Percentiles rank a stretch among this genome's conserved stretches.
Conservation (phyloP, 2,113 vertebrate species). For the Ctenomys sociabilis region DNA sequence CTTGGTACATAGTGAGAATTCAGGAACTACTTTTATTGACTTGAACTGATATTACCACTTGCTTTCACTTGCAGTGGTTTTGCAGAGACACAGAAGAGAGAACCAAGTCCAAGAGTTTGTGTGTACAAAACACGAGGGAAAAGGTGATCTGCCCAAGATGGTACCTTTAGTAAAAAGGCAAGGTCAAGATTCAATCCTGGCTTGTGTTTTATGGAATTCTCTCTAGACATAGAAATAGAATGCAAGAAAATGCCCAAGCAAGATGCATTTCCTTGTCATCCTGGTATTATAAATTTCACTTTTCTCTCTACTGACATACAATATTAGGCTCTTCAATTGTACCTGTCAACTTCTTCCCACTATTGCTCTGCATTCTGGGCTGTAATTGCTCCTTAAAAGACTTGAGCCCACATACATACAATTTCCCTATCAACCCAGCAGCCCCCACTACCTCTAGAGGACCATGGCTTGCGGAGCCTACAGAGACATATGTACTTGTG, state of each 20-base stretch:
- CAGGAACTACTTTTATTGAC: neutral
- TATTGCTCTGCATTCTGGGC: constrained; percentile 44
- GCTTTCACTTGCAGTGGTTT: constrained; percentile 18
- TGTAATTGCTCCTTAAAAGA: constrained; percentile 78
- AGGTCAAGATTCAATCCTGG: neutral
- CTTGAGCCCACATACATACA: constrained; percentile 63
- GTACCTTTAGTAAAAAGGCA: neutral
- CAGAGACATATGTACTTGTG: constrained; percentile 19
- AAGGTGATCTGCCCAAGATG: neutral
- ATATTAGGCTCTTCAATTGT: constrained; percentile 81
- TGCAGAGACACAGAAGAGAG: neutral
- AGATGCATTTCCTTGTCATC: neutral
- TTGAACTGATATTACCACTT: neutral
- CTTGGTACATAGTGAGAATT: neutral
- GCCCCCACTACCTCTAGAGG: constrained; percentile 58
- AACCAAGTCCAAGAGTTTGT: neutral
- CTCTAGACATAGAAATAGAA: neutral
- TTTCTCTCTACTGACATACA: constrained; percentile 79
- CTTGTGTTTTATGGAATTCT: neutral
- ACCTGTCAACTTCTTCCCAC: constrained; percentile 84
- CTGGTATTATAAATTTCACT: constrained; percentile 45
- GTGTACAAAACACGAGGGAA: neutral
- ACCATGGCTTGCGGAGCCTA: constrained; percentile 45
- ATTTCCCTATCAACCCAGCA: constrained; percentile 82
- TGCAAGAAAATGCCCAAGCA: neutral